Evolutionary conservation across 2,888 invertebrate species (phyloP).

Genomic region (Andrena praecox): DNA sequence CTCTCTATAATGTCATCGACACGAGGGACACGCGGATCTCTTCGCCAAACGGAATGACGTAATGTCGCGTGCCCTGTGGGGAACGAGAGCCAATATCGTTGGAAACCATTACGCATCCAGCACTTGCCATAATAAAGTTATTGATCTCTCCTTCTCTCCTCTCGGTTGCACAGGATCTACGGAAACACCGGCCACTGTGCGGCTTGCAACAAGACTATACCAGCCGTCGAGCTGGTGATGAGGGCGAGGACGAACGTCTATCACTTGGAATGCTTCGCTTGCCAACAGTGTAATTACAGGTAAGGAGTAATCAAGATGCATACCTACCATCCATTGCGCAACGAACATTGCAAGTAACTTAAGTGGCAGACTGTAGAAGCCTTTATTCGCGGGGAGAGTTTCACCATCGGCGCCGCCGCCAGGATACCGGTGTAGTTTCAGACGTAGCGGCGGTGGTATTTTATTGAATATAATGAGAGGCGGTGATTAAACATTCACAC

Average conservation of each 20-base stretch:
- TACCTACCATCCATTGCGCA: neutral
- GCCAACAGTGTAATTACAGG: constrained; percentile 98
- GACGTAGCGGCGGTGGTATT: constrained; percentile 57
- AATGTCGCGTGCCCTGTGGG: neutral
- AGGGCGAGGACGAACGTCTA: constrained; percentile 96
- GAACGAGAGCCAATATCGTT: constrained; percentile 19
- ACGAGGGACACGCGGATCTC: neutral
- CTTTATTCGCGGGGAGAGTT: neutral
- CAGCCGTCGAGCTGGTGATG: constrained; percentile 98
- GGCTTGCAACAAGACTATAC: constrained; percentile 96
- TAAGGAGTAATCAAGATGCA: constrained; percentile 82
- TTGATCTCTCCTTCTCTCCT: neutral
- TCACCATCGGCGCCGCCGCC: neutral
- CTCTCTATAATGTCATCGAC: constrained; percentile 18
- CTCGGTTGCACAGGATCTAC: constrained; percentile 89
- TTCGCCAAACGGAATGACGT: neutral
- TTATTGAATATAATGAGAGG: constrained; percentile 78
- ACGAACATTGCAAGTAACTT: neutral
- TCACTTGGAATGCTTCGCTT: constrained; percentile 97
- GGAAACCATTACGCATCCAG: neutral
- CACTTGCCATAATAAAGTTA: neutral
- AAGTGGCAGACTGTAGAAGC: neutral
- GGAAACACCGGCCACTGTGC: constrained; percentile 96
- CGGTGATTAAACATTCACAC: constrained; percentile 82
- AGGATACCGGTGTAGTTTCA: neutral